Evolutionary conservation across 2,113 vertebrate genomes (phyloP).

Genomic region (Rafetus swinhoei): DNA sequence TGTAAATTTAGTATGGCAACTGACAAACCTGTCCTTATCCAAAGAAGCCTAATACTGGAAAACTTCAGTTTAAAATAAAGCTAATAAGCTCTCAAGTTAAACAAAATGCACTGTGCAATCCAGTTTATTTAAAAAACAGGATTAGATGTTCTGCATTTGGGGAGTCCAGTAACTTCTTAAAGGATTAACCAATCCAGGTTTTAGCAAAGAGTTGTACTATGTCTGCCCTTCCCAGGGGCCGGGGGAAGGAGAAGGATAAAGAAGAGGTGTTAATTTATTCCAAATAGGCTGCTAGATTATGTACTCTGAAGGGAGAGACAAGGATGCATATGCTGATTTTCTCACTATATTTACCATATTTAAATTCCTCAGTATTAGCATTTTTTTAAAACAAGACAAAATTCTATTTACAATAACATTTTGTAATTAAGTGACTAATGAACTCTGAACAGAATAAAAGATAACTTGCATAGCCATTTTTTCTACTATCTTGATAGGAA

Average conservation of each 20-base stretch:
- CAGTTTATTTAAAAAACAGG: conserved; percentile 72
- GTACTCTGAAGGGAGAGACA: not conserved
- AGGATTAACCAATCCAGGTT: conserved; percentile 64
- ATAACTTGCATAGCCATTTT: no score
- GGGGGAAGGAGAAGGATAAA: no score
- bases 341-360: not conserved
- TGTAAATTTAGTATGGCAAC: conserved; percentile 47
- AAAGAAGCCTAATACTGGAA: conserved; percentile 59
- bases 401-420: not conserved
- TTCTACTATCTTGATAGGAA: not conserved
- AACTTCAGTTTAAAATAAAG: conserved; percentile 63
- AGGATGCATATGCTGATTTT: not conserved
- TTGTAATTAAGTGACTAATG: not conserved
- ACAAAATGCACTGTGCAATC: conserved; percentile 34
- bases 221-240: conserved; percentile 23
- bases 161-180: conserved; percentile 66
- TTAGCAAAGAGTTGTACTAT: conserved; percentile 39
- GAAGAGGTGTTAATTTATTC: conserved; percentile 19
- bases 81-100: conserved; percentile 68
- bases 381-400: not conserved
- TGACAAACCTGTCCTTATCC: conserved; percentile 59
- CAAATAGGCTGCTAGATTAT: conserved; percentile 9
- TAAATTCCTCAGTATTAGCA: not conserved
- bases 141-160: conserved; percentile 64
- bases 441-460: fast-evolving